Conservation (phyloP, 2,797 vertebrate genomes). For the Mus minutoides region DNA sequence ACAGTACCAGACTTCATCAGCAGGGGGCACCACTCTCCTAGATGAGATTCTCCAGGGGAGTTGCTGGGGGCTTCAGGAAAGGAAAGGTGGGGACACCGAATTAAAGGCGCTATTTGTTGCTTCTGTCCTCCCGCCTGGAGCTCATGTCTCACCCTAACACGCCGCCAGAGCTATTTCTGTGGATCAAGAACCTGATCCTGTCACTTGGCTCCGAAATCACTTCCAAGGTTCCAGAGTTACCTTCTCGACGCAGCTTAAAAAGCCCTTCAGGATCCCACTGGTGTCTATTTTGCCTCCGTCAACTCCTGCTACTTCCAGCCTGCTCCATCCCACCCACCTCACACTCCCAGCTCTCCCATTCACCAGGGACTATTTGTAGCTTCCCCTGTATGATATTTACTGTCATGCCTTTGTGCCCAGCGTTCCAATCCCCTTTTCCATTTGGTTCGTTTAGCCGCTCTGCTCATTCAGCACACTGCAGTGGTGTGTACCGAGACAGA, state of each 20-base stretch:
- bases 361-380: slow-evolving; percentile 8
- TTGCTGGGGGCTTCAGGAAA: slow-evolving; percentile 34
- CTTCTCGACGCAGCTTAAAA: slow-evolving; percentile 15
- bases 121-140: slow-evolving; percentile 15
- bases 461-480: slow-evolving; percentile 33
- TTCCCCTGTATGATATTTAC: background rate
- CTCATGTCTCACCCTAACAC: background rate
- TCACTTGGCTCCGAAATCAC: slow-evolving; percentile 29
- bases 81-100: background rate
- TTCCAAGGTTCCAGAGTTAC: slow-evolving; percentile 21
- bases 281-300: background rate
- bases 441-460: background rate
- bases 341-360: slow-evolving; percentile 14
- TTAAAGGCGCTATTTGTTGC: slow-evolving; percentile 27
- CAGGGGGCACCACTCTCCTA: slow-evolving; percentile 76
- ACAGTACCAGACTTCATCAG: slow-evolving; percentile 41
- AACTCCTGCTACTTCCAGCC: background rate
- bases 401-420: slow-evolving; percentile 19
- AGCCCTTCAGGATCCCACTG: slow-evolving; percentile 1
- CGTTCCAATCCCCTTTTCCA: slow-evolving; percentile 49
- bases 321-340: background rate
- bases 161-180: slow-evolving; percentile 63
- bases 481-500: background rate
- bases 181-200: slow-evolving; percentile 53
- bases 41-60: slow-evolving; percentile 47